These are phyloP conservation scores for Octomys mimax DNA, from an alignment of 2,797 vertebrate species.

Conservation along the genomic window DNA sequence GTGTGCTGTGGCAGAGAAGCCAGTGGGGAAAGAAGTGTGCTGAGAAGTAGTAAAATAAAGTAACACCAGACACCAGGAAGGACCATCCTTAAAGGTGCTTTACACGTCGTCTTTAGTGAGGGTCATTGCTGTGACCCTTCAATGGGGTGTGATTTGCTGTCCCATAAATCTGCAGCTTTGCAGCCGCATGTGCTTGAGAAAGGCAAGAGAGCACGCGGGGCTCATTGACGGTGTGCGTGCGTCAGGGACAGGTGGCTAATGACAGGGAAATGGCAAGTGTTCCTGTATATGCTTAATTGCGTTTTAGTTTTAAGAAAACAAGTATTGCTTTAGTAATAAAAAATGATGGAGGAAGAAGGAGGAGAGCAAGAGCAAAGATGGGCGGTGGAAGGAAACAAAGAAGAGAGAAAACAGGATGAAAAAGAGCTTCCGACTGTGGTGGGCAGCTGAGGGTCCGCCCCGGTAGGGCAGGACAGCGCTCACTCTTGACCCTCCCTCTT, in stretches of 20 bases:
- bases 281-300: not conserved
- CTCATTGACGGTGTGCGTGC: not conserved
- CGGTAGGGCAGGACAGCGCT: not conserved
- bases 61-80: not conserved
- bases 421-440: not conserved
- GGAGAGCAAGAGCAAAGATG: not conserved
- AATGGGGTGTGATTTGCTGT: not conserved
- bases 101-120: not conserved
- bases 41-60: not conserved
- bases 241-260: fast-evolving
- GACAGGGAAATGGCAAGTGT: no score
- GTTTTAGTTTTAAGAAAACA: not conserved
- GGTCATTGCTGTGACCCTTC: not conserved
- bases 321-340: not conserved
- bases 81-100: not conserved
- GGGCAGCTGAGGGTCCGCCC: not conserved
- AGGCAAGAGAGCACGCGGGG: not conserved
- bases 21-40: fast-evolving
- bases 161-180: not conserved
- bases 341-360: not conserved
- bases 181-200: not conserved
- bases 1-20: not conserved
- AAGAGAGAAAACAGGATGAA: not conserved
- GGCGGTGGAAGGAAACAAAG: not conserved
- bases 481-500: fast-evolving